phyloP scores from a whole-genome alignment of 2,888 invertebrate species.

The Digitonthophagus gazella region DNA sequence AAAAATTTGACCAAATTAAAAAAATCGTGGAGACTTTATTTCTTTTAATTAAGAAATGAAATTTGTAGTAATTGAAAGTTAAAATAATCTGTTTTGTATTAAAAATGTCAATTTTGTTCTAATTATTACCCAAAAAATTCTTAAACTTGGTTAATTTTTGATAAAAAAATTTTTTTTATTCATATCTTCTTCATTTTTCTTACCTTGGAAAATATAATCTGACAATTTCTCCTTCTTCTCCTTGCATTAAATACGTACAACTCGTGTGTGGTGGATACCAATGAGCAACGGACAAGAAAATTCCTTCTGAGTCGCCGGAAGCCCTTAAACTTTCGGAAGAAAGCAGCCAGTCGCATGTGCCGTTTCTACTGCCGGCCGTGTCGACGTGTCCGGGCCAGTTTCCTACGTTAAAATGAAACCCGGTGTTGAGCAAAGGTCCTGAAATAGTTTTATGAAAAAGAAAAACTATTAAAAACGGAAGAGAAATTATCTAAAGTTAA shows the following conservation, averaged over 20 bases:
- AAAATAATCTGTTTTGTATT: no score
- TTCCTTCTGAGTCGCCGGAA: conserved; percentile 80
- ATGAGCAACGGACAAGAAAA: conserved; percentile 87
- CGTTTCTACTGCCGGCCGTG: conserved; percentile 81
- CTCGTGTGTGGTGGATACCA: conserved; percentile 94
- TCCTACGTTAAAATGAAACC: conserved; percentile 92
- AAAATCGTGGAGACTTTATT: no score
- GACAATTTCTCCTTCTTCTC: conserved; percentile 82
- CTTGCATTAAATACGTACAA: conserved; percentile 87
- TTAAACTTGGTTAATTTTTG: no score
- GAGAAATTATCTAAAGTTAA: no score
- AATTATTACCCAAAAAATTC: no score
- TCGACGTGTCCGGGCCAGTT: conserved; percentile 93
- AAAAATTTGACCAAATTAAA: no score
- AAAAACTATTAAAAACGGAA: background rate
- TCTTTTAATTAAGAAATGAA: no score
- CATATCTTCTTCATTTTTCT: no score
- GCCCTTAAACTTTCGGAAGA: conserved; percentile 77
- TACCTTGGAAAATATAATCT: conserved; percentile 87
- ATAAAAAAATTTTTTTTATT: no score
- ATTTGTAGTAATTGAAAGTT: no score
- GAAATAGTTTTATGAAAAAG: conserved; percentile 31
- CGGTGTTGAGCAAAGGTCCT: conserved; percentile 86
- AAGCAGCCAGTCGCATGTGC: conserved; percentile 85
- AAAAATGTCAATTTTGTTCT: no score